Evolutionary conservation across 1,140 invertebrate species (phyloP).

Genomic region (Cataglyphis hispanica): DNA sequence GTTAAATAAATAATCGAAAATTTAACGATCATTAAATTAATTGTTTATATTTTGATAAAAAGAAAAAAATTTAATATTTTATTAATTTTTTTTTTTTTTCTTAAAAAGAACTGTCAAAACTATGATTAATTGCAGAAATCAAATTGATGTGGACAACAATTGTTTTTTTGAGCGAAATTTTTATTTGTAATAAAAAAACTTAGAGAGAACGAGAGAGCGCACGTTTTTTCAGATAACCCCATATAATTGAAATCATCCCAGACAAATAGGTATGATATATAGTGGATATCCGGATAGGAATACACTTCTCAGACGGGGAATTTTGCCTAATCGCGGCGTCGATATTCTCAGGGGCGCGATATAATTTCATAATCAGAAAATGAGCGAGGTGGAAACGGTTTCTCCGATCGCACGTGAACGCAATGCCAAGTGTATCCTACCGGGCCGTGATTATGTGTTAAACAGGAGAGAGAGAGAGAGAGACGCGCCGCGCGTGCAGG

Average conservation of each 20-base stretch:
- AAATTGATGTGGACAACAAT: not conserved
- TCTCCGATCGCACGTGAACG: conserved; percentile 72
- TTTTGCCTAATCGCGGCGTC: conserved; percentile 61
- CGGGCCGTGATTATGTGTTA: conserved; percentile 63
- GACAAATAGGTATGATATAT: not conserved
- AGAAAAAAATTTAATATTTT: not conserved
- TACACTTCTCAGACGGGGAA: conserved; percentile 18
- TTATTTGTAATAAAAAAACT: not conserved
- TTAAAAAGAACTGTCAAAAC: not conserved
- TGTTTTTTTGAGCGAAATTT: not conserved
- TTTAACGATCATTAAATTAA: not conserved
- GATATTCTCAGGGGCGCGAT: conserved; percentile 69
- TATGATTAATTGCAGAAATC: not conserved
- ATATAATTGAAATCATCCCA: not conserved
- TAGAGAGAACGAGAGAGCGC: not conserved
- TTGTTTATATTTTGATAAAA: not conserved
- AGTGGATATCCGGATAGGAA: not conserved
- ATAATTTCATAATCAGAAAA: conserved; percentile 76
- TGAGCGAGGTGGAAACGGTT: conserved; percentile 71
- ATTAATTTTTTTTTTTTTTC: not conserved
- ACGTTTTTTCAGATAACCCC: not conserved
- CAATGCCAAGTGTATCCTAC: conserved; percentile 51
- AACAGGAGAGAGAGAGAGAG: conserved; percentile 63
- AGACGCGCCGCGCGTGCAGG: conserved; percentile 3
- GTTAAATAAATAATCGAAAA: not conserved